These are phyloP conservation scores for Drosophila orosa DNA, from an alignment of 1,140 invertebrate genomes.

Conservation along the genomic window DNA sequence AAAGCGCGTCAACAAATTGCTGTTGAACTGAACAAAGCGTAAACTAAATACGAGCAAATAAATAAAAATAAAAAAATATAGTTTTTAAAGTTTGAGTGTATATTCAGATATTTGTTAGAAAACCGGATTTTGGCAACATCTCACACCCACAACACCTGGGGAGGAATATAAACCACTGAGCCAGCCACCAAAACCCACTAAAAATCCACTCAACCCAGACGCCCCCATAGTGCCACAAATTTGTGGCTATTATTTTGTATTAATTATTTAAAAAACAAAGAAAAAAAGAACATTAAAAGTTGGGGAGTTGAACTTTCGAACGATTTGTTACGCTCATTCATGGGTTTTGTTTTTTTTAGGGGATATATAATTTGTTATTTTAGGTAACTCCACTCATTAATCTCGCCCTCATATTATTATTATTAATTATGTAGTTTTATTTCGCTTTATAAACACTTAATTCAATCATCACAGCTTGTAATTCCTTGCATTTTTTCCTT, in stretches of 20 bases:
- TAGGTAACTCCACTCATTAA: conserved; percentile 6
- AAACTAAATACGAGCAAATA: conserved; percentile 32
- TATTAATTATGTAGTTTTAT: conserved; percentile 10
- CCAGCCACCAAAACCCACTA: conserved; percentile 17
- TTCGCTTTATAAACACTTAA: not conserved
- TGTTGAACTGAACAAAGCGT: conserved; percentile 41
- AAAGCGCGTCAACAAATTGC: conserved; percentile 43
- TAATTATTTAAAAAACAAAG: not conserved
- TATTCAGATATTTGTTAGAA: conserved; percentile 32
- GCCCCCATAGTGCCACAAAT: conserved; percentile 21
- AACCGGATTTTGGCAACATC: conserved; percentile 39
- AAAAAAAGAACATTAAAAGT: not conserved
- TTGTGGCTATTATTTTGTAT: conserved; percentile 7
- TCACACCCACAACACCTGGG: conserved; percentile 12
- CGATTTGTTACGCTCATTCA: conserved; percentile 4
- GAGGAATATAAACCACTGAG: conserved; percentile 9
- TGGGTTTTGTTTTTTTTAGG: not conserved
- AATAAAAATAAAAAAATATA: conserved; percentile 7
- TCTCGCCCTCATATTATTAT: conserved; percentile 22
- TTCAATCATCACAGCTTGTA: not conserved
- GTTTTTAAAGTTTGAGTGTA: conserved; percentile 9
- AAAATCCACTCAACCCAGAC: not conserved
- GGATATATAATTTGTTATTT: not conserved
- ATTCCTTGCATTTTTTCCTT: too few species aligned
- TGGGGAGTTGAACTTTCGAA: not conserved